These are phyloP conservation scores for Lasaia peninsularis DNA, from an alignment of 1,140 invertebrate genomes.

Conservation along the genomic window DNA sequence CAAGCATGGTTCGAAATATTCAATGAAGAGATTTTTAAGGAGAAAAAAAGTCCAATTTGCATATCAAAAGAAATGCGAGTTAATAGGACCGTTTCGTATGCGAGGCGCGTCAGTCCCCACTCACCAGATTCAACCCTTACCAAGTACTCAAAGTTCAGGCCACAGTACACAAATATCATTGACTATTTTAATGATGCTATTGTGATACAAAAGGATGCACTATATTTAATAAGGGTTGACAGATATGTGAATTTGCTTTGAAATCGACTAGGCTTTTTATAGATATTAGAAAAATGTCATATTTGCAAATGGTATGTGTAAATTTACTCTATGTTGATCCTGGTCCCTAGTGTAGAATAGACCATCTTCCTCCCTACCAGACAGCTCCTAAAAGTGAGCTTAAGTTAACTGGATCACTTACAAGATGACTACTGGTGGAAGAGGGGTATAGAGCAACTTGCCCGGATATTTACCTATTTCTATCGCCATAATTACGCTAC, in stretches of 20 bases:
- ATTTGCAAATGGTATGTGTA: no score
- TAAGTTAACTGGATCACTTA: no score
- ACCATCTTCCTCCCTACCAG: no score
- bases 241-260: neutral
- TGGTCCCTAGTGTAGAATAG: no score
- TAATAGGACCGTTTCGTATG: slow-evolving; percentile 67
- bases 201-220: slow-evolving; percentile 3
- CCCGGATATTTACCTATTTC: no score
- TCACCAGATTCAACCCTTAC: slow-evolving; percentile 58
- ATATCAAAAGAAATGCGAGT: slow-evolving; percentile 70
- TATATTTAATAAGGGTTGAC: slow-evolving; percentile 5
- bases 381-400: no score
- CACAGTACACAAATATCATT: slow-evolving; percentile 37
- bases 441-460: no score
- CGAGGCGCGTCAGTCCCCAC: slow-evolving; percentile 62
- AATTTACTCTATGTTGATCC: no score
- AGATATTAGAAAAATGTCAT: no score
- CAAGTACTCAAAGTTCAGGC: slow-evolving; percentile 40
- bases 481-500: no score
- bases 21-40: slow-evolving; percentile 70
- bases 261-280: neutral
- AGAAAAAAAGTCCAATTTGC: slow-evolving; percentile 70
- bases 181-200: slow-evolving; percentile 20
- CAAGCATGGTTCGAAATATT: slow-evolving; percentile 66
- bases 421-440: no score